Conservation (phyloP, 2,888 invertebrate genomes). For the Pseudococcus jackbeardsleyi region DNA sequence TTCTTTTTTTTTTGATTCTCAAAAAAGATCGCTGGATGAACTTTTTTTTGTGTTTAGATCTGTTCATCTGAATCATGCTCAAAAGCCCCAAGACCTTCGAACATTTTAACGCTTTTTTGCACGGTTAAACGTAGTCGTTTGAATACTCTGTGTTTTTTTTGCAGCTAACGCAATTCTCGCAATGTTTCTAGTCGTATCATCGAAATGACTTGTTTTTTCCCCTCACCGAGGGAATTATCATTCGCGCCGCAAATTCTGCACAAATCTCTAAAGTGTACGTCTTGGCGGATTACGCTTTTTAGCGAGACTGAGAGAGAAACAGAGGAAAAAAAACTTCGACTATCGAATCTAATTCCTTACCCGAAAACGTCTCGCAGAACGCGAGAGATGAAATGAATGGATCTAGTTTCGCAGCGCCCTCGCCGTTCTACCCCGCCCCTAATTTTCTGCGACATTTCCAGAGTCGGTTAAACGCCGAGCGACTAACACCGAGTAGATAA, state of each 20-base stretch:
- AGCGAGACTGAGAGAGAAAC: neutral
- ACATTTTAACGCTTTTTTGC: neutral
- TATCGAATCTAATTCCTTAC: constrained; percentile 25
- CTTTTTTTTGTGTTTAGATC: no score
- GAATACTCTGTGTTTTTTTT: neutral
- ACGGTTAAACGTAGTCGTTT: neutral
- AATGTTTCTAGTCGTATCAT: neutral
- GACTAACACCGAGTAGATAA: neutral
- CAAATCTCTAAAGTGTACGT: constrained; percentile 21
- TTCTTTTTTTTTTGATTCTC: no score
- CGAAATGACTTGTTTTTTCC: neutral
- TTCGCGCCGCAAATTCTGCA: constrained; percentile 11
- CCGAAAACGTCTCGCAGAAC: neutral
- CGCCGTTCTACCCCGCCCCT: neutral
- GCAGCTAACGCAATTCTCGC: neutral
- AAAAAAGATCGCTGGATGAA: no score
- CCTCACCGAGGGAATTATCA: constrained; percentile 10
- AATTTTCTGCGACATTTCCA: neutral
- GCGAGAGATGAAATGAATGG: neutral
- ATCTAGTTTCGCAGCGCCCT: neutral
- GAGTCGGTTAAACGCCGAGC: neutral
- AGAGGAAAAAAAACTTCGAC: neutral
- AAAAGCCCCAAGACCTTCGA: no score
- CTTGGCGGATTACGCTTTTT: neutral
- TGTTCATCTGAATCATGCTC: no score